These are phyloP conservation scores for Sebastes kiyomatsui DNA, from an alignment of 2,797 vertebrate species.

Conservation along the genomic window DNA sequence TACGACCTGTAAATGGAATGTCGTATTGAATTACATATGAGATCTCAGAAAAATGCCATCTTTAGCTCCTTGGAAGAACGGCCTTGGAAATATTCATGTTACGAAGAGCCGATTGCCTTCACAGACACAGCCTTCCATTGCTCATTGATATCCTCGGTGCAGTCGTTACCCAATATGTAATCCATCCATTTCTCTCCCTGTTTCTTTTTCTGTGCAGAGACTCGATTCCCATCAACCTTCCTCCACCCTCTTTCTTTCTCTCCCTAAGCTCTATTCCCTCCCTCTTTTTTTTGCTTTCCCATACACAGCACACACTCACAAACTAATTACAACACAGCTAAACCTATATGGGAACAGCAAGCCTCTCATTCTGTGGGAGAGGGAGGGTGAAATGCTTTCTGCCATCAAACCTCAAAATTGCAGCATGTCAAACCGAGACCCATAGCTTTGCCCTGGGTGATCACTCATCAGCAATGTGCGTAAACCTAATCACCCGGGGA, in stretches of 20 bases:
- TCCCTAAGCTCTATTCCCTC: slow-evolving; percentile 45
- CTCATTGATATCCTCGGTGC: slow-evolving; percentile 32
- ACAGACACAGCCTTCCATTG: neutral
- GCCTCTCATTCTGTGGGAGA: slow-evolving; percentile 79
- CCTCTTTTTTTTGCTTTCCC: slow-evolving; percentile 61
- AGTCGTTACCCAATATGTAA: slow-evolving; percentile 31
- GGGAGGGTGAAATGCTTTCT: slow-evolving; percentile 76
- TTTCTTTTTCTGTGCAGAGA: slow-evolving; percentile 30
- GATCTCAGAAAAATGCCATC: slow-evolving; percentile 10
- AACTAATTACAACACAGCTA: slow-evolving; percentile 82
- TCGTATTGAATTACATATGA: neutral
- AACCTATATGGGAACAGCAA: slow-evolving; percentile 75
- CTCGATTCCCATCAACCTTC: slow-evolving; percentile 50
- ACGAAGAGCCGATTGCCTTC: slow-evolving; percentile 11
- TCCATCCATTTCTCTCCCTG: slow-evolving; percentile 50
- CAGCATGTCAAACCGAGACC: slow-evolving; percentile 66
- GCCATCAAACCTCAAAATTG: slow-evolving; percentile 84
- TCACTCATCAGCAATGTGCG: slow-evolving; percentile 58
- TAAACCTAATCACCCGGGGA: slow-evolving; percentile 57
- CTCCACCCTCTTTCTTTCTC: slow-evolving; percentile 51
- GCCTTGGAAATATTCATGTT: slow-evolving; percentile 43
- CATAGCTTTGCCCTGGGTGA: slow-evolving; percentile 50
- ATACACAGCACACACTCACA: slow-evolving; percentile 42
- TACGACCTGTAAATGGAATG: slow-evolving; percentile 1
- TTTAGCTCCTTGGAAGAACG: slow-evolving; percentile 18